phyloP scores from a whole-genome alignment of 2,797 vertebrate genomes.

The Pangasius krempfi region DNA sequence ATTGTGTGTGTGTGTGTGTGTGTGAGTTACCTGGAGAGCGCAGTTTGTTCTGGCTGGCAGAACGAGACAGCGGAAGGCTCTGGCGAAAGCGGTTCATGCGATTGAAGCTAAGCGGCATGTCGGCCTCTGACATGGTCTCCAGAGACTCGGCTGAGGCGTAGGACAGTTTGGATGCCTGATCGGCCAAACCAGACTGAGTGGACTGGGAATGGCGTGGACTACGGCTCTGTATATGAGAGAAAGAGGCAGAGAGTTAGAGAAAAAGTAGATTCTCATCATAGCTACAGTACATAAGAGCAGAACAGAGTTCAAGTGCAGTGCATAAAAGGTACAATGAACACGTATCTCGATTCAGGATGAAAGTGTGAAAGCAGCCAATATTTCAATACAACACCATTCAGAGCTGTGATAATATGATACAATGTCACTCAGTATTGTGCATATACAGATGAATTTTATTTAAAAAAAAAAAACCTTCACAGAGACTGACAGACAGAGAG shows the following conservation, averaged over 20 bases:
- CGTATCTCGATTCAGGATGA: neutral
- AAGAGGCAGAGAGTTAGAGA: neutral
- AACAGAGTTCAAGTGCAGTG: neutral
- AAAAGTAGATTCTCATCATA: conserved; percentile 52
- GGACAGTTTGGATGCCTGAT: conserved; percentile 95
- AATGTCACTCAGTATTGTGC: neutral
- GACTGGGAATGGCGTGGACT: conserved; percentile 95
- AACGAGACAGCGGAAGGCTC: conserved; percentile 94
- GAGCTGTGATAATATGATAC: neutral
- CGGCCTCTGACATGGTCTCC: conserved; percentile 98
- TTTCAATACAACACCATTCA: neutral
- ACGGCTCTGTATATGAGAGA: conserved; percentile 80
- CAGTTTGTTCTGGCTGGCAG: conserved; percentile 96
- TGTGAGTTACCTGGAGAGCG: conserved; percentile 89
- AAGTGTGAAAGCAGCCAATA: neutral
- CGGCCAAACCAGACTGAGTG: conserved; percentile 93
- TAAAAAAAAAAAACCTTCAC: too few relatives aligned
- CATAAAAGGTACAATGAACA: neutral
- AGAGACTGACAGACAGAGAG: too few relatives aligned
- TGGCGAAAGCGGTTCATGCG: conserved; percentile 98
- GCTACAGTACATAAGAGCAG: neutral
- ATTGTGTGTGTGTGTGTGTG: neutral
- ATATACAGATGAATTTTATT: neutral
- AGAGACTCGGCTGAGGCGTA: conserved; percentile 95
- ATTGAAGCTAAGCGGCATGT: conserved; percentile 93